Evolutionary conservation across 2,113 vertebrate genomes (phyloP).

Genomic region (Oncorhynchus keta): DNA sequence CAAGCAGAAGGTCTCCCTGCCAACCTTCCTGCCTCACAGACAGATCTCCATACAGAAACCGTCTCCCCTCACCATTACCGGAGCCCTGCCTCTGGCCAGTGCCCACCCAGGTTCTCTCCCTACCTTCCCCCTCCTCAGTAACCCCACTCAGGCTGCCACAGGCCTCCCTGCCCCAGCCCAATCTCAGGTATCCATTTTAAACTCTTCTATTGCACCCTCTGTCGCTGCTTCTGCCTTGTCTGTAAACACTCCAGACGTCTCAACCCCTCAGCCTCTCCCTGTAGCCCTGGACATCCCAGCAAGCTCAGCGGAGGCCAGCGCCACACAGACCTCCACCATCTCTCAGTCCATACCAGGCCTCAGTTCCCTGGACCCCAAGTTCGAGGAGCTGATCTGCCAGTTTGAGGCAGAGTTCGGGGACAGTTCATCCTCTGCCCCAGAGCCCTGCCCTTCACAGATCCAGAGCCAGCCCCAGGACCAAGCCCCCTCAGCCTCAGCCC

Average conservation of each 20-base stretch:
- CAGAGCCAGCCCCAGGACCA: slow-evolving; percentile 42
- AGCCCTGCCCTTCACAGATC: slow-evolving; percentile 38
- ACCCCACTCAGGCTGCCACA: slow-evolving; percentile 62
- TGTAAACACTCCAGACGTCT: slow-evolving; percentile 46
- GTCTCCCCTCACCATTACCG: slow-evolving; percentile 53
- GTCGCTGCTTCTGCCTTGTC: slow-evolving; percentile 45
- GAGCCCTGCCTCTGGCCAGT: slow-evolving; percentile 46
- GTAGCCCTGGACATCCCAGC: slow-evolving; percentile 16
- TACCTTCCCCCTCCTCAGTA: slow-evolving; percentile 28
- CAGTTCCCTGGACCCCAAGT: slow-evolving; percentile 83
- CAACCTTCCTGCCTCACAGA: slow-evolving; percentile 83
- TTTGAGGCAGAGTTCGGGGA: slow-evolving; percentile 96
- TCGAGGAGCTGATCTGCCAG: slow-evolving; percentile 93
- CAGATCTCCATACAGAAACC: slow-evolving; percentile 84
- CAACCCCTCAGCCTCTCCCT: slow-evolving; percentile 32
- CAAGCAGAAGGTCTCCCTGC: slow-evolving; percentile 86
- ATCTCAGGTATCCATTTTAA: slow-evolving; percentile 89
- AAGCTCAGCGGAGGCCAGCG: slow-evolving; percentile 57
- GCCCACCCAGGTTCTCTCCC: slow-evolving; percentile 47
- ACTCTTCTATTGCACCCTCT: slow-evolving; percentile 57
- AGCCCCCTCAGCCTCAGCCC: slow-evolving; percentile 35
- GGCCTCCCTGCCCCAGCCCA: slow-evolving; percentile 75
- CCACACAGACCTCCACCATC: slow-evolving; percentile 51
- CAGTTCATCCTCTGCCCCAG: slow-evolving; percentile 50
- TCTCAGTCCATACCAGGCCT: slow-evolving; percentile 60